Conservation (phyloP, 2,797 vertebrate genomes). For the Apogon talboti region DNA sequence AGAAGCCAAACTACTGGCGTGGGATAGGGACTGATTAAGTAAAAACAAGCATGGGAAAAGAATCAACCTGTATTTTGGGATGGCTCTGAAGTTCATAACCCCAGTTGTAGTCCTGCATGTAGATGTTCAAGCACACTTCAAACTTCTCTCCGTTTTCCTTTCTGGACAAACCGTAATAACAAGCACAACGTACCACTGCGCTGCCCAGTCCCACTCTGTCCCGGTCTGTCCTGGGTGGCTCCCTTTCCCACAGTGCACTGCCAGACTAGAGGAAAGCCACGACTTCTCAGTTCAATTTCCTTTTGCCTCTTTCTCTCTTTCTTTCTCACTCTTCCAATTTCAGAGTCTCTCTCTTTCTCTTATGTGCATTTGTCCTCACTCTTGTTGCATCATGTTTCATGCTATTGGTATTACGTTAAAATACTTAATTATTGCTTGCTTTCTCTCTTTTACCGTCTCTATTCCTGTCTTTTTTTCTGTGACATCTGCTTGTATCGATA, state of each 20-base stretch:
- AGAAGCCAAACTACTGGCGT: slow-evolving; percentile 45
- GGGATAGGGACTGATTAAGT: slow-evolving; percentile 40
- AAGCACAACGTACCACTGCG: slow-evolving; percentile 78
- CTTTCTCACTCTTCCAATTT: slow-evolving; percentile 47
- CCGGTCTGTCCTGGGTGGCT: slow-evolving; percentile 30
- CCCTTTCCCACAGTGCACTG: slow-evolving; percentile 60
- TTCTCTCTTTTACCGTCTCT: slow-evolving; percentile 50
- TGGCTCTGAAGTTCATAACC: slow-evolving; percentile 50
- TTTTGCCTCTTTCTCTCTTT: slow-evolving; percentile 22
- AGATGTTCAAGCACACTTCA: slow-evolving; percentile 38
- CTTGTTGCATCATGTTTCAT: slow-evolving; percentile 49
- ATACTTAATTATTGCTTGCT: slow-evolving; percentile 61
- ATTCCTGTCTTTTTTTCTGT: slow-evolving; percentile 30
- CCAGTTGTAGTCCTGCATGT: slow-evolving; percentile 77
- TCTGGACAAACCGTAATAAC: slow-evolving; percentile 2
- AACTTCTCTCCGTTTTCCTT: neutral
- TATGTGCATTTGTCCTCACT: slow-evolving; percentile 49
- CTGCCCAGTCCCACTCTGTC: slow-evolving; percentile 44
- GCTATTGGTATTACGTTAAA: slow-evolving; percentile 44
- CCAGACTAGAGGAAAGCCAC: slow-evolving; percentile 70
- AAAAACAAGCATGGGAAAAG: slow-evolving; percentile 66
- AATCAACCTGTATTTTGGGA: slow-evolving; percentile 48
- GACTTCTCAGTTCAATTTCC: slow-evolving; percentile 48
- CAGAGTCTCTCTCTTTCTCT: slow-evolving; percentile 77
- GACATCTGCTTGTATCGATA: slow-evolving; percentile 33